These are phyloP conservation scores for Embidobia sp. DNA, from an alignment of 2,888 invertebrate genomes.

Conservation along the genomic window DNA sequence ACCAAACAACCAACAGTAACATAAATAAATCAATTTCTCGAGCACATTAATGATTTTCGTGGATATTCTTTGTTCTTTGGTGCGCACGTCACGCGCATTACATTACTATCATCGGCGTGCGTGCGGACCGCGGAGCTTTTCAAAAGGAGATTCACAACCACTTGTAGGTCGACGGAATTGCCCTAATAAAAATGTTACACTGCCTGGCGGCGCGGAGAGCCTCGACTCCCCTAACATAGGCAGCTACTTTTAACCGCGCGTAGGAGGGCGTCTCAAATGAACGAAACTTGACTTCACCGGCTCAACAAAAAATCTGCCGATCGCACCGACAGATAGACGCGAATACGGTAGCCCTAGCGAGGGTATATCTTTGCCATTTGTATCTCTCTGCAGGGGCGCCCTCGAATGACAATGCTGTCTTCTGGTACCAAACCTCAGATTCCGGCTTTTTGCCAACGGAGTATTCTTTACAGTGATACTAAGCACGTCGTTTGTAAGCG, in stretches of 20 bases:
- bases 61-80: constrained; percentile 1
- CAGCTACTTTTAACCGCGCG: constrained; percentile 54
- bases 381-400: constrained; percentile 73
- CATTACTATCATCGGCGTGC: constrained; percentile 36
- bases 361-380: constrained; percentile 77
- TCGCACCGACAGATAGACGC: constrained; percentile 71
- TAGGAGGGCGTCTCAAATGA: constrained; percentile 58
- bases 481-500: constrained; percentile 43
- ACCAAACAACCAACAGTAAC: no score
- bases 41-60: constrained; percentile 1
- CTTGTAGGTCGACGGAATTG: constrained; percentile 77
- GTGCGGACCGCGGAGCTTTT: constrained; percentile 58
- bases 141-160: constrained; percentile 69
- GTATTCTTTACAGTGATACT: constrained; percentile 33
- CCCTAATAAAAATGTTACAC: constrained; percentile 79
- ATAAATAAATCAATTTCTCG: no score
- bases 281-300: constrained; percentile 44
- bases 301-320: constrained; percentile 66
- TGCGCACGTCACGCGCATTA: constrained; percentile 18
- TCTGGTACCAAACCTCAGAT: constrained; percentile 38
- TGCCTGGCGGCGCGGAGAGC: constrained; percentile 65
- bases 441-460: constrained; percentile 37
- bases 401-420: constrained; percentile 70
- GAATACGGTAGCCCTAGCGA: constrained; percentile 74
- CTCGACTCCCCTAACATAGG: constrained; percentile 44